These are phyloP conservation scores for Actenoides lindsayi DNA, from an alignment of 2,113 vertebrate genomes.

Conservation along the genomic window DNA sequence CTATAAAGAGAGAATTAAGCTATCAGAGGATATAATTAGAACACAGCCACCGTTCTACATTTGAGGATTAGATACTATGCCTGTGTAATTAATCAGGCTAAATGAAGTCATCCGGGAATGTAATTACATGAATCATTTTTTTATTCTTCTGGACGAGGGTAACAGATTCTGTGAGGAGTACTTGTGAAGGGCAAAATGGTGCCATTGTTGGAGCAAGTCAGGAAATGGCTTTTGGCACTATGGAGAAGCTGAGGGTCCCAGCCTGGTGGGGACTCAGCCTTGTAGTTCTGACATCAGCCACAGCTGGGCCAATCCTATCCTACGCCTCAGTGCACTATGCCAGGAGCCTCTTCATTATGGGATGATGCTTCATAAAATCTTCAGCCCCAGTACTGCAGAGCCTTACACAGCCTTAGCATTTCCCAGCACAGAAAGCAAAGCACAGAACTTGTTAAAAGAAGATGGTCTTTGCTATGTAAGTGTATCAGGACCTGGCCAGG, in stretches of 20 bases:
- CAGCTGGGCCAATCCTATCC: background rate
- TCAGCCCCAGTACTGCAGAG: background rate
- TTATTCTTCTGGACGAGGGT: background rate
- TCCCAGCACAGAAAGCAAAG: background rate
- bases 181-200: background rate
- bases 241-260: background rate
- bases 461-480: background rate
- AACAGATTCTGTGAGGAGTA: background rate
- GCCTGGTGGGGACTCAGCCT: background rate
- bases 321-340: background rate
- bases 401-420: background rate
- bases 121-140: background rate
- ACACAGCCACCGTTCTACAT: background rate
- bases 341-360: background rate
- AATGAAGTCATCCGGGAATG: background rate
- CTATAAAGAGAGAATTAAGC: background rate
- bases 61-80: background rate
- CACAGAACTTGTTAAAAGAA: background rate
- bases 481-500: background rate
- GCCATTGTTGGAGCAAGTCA: rapidly evolving
- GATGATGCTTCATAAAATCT: background rate
- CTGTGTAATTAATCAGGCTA: background rate
- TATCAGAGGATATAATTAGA: background rate
- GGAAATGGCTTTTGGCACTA: background rate
- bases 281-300: rapidly evolving